Conservation (phyloP, 1,140 invertebrate species). For the Aphelinus atriplicis region DNA sequence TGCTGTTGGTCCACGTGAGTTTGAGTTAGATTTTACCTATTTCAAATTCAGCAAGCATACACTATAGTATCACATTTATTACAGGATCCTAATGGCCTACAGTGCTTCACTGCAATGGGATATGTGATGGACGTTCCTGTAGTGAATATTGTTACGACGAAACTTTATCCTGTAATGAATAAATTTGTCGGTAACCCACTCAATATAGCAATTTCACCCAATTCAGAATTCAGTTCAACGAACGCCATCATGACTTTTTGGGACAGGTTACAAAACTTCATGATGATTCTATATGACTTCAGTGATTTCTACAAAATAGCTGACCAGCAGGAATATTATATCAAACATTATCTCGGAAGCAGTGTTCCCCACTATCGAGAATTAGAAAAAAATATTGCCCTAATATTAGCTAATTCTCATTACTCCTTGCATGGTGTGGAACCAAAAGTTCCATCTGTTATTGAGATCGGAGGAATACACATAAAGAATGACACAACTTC, state of each 20-base stretch:
- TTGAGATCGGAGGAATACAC: constrained; percentile 49
- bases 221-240: too few species aligned
- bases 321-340: too few species aligned
- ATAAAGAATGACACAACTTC: constrained; percentile 50
- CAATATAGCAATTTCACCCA: constrained; percentile 61
- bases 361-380: constrained; percentile 60
- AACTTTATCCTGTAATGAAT: constrained; percentile 70
- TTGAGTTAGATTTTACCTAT: not conserved
- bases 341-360: constrained; percentile 45
- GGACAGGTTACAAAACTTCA: too few species aligned
- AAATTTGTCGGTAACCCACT: constrained; percentile 70
- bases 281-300: too few species aligned
- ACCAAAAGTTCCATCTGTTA: not conserved
- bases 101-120: constrained; percentile 66
- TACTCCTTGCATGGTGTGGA: not conserved
- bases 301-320: too few species aligned
- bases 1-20: constrained; percentile 48
- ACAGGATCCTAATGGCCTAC: not conserved
- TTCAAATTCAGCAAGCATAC: not conserved
- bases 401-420: not conserved
- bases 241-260: too few species aligned
- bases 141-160: constrained; percentile 69
- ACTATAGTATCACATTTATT: too few species aligned
- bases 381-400: not conserved
- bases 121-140: constrained; percentile 69